These are phyloP conservation scores for Diloba caeruleocephala DNA, from an alignment of 2,888 invertebrate species.

Conservation along the genomic window DNA sequence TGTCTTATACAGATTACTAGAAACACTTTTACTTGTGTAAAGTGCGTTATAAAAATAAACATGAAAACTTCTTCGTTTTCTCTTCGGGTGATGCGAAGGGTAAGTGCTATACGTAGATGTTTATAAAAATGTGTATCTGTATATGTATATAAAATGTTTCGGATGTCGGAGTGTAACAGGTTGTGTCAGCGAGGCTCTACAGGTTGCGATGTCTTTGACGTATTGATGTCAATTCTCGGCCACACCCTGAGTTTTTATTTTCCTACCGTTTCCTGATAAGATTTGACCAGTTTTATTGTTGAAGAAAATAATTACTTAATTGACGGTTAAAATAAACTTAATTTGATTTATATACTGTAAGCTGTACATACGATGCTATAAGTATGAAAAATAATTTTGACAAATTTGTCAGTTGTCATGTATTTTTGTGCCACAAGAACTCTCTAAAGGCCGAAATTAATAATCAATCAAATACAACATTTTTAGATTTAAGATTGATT, in stretches of 20 bases:
- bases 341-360: no score
- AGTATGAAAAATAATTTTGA: no score
- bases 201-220: slow-evolving; percentile 72
- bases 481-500: no score
- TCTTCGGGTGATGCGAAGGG: slow-evolving; percentile 94
- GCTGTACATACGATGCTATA: no score
- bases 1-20: slow-evolving; percentile 36
- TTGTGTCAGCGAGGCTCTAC: slow-evolving; percentile 69
- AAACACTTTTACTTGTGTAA: slow-evolving; percentile 52
- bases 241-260: slow-evolving; percentile 70
- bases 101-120: slow-evolving; percentile 79
- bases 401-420: no score
- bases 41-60: slow-evolving; percentile 76
- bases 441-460: no score
- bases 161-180: slow-evolving; percentile 65
- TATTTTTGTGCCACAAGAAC: no score
- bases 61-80: slow-evolving; percentile 95
- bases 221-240: slow-evolving; percentile 63
- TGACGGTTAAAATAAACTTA: no score
- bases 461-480: no score
- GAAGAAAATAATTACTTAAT: neutral
- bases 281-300: neutral
- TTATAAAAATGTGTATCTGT: slow-evolving; percentile 24
- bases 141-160: slow-evolving; percentile 25
- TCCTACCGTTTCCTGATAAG: neutral